Evolutionary conservation across 2,113 vertebrate genomes (phyloP), one percentile per base, ranked within the genome.

Genomic region (Junco hyemalis): DNA sequence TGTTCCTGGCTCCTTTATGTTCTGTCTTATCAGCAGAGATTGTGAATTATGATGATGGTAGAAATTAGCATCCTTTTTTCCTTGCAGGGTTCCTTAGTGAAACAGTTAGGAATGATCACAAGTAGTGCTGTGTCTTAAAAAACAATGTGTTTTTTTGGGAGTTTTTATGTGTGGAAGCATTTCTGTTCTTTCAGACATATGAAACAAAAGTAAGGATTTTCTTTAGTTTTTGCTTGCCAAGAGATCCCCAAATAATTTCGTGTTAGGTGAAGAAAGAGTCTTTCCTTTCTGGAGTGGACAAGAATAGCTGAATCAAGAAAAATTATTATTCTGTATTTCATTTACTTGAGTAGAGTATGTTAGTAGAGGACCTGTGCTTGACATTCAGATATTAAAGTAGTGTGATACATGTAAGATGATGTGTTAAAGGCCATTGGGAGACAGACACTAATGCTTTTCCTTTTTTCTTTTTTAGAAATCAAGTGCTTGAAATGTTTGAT

Each of bases 401-500:
- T 69, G 47, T 42, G 53, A 36, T 28, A 21, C 5, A 1, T 38
- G 42, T 59, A 29, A 68, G 48, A 5, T 59, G 19, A 14, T 61
- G 9, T 50, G 17, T 57, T 79, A 48, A 94, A 92, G 33, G 66
- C 48, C 9, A 2, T 6, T 51, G 12, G 40, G n/a, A 78, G n/a
- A 53, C 68, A 86, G 50, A 81, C 16, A 19, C 64, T 92, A 69
- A 95, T 54, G 24, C 56, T 93, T 40, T 86, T 66, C 26, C 33
- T 94, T 17, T 86, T 45, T 45, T 81, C 9, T 96, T 78, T 97
- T 85, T 51, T 97, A 99, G 99, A 98, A 98, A 98, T 98, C 99
- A 99, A 98, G 99, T 99, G 91, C 97, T 99, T 90, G 99, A 99
- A 98, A 99, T 99, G 99, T 99, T 99, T 98, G 99, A 99, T 98